Conservation (phyloP, 2,113 vertebrate genomes). For the Dinomys branickii region DNA sequence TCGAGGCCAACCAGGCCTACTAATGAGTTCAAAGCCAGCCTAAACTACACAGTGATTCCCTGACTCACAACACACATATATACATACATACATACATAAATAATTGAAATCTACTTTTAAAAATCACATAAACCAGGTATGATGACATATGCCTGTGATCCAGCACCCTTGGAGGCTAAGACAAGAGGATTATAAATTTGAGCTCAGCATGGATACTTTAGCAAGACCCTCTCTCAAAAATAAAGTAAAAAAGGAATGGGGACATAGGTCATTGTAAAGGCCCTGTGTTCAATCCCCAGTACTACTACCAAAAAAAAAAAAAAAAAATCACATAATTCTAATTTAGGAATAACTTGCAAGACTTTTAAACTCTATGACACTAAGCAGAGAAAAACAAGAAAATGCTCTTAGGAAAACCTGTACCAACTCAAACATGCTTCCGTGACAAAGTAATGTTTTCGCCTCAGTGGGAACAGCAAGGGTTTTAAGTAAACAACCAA, state of each 20-base stretch:
- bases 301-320: background rate
- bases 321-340: background rate
- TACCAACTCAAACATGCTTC: background rate
- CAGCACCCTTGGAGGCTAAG: background rate
- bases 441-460: background rate
- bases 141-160: background rate
- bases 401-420: background rate
- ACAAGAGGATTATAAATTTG: background rate
- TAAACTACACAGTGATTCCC: too few species aligned
- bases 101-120: too few species aligned
- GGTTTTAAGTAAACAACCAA: background rate
- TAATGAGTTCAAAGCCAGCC: too few species aligned
- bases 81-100: too few species aligned
- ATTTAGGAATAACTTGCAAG: conserved; percentile 69
- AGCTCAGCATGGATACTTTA: background rate
- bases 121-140: background rate
- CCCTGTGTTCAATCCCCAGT: background rate
- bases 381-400: background rate
- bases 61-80: too few species aligned
- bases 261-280: background rate
- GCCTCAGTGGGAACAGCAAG: background rate
- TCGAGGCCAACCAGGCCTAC: background rate
- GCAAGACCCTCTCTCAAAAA: background rate
- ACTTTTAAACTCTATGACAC: background rate
- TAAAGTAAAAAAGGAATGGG: background rate